Evolutionary conservation across 2,113 vertebrate species (phyloP).

Genomic region (Onychorhynchus coronatus): DNA sequence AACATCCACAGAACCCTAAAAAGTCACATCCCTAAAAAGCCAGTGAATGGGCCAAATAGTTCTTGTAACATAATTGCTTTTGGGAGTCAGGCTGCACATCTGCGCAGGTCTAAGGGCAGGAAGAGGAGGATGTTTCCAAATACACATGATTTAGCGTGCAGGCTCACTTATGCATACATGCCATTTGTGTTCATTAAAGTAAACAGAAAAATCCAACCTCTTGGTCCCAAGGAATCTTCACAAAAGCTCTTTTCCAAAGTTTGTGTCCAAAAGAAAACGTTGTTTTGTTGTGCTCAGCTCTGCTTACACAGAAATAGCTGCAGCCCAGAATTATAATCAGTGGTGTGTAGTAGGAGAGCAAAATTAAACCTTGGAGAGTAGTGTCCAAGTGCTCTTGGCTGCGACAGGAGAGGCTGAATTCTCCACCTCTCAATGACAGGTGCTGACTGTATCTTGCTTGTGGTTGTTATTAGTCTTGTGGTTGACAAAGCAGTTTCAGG

Average conservation of each 20-base stretch:
- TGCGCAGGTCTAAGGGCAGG: background rate
- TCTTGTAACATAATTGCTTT: background rate
- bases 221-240: background rate
- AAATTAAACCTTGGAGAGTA: background rate
- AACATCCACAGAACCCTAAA: background rate
- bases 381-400: background rate
- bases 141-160: background rate
- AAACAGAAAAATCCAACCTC: background rate
- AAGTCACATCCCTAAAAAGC: background rate
- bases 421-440: background rate
- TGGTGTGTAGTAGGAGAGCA: background rate
- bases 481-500: background rate
- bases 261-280: background rate
- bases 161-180: background rate
- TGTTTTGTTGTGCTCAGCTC: background rate
- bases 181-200: background rate
- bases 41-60: background rate
- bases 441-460: background rate
- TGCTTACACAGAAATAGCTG: background rate
- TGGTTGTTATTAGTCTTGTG: background rate
- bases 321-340: background rate
- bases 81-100: background rate
- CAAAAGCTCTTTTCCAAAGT: background rate
- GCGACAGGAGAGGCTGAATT: background rate
- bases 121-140: background rate